phyloP scores from a whole-genome alignment of 2,888 invertebrate genomes.

The Timandra comae region DNA sequence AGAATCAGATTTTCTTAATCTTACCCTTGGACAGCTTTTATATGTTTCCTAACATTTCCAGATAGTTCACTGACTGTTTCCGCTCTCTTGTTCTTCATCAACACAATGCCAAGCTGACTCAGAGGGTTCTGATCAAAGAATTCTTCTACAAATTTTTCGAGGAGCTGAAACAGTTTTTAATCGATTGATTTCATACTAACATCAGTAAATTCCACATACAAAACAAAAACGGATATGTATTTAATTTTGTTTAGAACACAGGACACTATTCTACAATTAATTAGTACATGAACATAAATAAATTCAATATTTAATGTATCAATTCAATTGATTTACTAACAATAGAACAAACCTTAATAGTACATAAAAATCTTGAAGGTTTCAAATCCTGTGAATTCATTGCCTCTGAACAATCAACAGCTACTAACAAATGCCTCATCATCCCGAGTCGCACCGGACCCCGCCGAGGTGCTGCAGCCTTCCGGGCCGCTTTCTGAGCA shows the following conservation, averaged over 20 bases:
- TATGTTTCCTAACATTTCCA: constrained; percentile 88
- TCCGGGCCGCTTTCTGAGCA: constrained; percentile 91
- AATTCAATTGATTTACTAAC: too few relatives aligned
- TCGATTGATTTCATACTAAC: too few relatives aligned
- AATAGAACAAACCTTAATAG: constrained; percentile 86
- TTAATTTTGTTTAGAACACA: too few relatives aligned
- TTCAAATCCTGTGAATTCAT: constrained; percentile 97
- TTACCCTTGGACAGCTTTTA: constrained; percentile 80
- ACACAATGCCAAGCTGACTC: constrained; percentile 95
- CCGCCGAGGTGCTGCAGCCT: constrained; percentile 82
- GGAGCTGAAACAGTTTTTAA: constrained; percentile 82
- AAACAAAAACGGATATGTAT: too few relatives aligned
- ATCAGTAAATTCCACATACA: too few relatives aligned
- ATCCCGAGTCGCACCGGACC: constrained; percentile 94
- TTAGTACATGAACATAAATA: too few relatives aligned
- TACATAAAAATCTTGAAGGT: constrained; percentile 92
- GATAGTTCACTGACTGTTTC: constrained; percentile 94
- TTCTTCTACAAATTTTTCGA: constrained; percentile 96
- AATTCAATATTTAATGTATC: too few relatives aligned
- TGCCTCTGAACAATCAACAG: constrained; percentile 94
- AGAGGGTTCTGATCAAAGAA: constrained; percentile 99
- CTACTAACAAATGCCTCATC: constrained; percentile 97
- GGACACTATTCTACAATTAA: too few relatives aligned
- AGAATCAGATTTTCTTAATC: too few relatives aligned
- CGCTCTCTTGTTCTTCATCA: constrained; percentile 94